phyloP scores from a whole-genome alignment of 1,140 invertebrate genomes.

The Drosophila orosa region DNA sequence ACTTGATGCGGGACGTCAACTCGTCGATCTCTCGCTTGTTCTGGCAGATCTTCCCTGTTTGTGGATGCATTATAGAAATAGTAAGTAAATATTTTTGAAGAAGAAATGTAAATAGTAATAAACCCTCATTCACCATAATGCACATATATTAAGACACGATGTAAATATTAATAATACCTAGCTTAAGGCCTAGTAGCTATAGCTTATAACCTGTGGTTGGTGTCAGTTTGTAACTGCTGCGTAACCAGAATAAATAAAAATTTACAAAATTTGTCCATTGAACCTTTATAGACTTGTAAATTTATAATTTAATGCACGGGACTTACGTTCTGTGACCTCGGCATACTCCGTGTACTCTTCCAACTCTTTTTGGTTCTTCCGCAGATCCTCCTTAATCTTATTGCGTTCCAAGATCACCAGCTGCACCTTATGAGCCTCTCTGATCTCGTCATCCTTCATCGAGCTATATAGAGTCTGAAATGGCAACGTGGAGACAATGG shows the following conservation, averaged over 20 bases:
- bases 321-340: conserved; percentile 57
- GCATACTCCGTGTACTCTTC: conserved; percentile 59
- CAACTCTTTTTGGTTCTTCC: conserved; percentile 62
- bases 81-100: too few relatives aligned
- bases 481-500: not conserved
- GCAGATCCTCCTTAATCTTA: conserved; percentile 84
- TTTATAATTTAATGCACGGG: not conserved
- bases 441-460: conserved; percentile 85
- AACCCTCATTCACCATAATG: too few relatives aligned
- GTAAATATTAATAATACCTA: too few relatives aligned
- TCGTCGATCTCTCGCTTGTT: conserved; percentile 85
- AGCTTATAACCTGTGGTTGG: too few relatives aligned
- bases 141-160: too few relatives aligned
- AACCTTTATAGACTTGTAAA: not conserved
- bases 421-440: conserved; percentile 86
- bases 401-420: conserved; percentile 84
- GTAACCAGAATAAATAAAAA: too few relatives aligned
- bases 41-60: conserved; percentile 59
- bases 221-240: too few relatives aligned
- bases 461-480: conserved; percentile 85
- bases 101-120: too few relatives aligned
- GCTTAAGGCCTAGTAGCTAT: too few relatives aligned
- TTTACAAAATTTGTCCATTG: not conserved
- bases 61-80: not conserved
- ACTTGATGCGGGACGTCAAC: conserved; percentile 85